Conservation (phyloP, 2,888 invertebrate species). For the Latrodectus hesperus region DNA sequence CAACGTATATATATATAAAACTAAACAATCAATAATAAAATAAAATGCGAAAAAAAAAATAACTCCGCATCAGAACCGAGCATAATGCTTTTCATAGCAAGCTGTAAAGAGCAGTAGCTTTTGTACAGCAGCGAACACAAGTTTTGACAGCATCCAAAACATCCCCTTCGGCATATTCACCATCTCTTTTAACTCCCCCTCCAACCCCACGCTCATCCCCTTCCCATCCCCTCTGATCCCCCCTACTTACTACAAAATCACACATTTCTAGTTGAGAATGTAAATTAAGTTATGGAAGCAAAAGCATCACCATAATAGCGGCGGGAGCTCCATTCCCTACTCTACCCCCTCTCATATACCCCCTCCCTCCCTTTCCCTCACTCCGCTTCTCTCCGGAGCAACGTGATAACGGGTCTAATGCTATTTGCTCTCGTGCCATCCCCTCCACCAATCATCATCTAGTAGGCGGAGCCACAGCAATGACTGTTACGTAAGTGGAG, state of each 20-base stretch:
- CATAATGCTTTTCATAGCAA: conserved; percentile 38
- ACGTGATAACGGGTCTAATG: conserved; percentile 69
- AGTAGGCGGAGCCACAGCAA: conserved; percentile 46
- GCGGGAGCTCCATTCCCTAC: conserved; percentile 23
- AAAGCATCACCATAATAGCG: conserved; percentile 67
- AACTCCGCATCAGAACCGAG: conserved; percentile 34
- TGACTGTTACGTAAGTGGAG: conserved; percentile 66
- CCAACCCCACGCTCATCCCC: not conserved
- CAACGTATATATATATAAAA: conserved; percentile 46
- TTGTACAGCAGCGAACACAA: conserved; percentile 59
- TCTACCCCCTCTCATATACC: not conserved
- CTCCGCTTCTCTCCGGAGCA: conserved; percentile 18
- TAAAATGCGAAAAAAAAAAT: conserved; percentile 27
- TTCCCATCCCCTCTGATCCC: conserved; percentile 18
- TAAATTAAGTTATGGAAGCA: conserved; percentile 69
- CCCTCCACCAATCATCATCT: conserved; percentile 65
- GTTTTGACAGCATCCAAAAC: conserved; percentile 66
- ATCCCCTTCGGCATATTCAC: conserved; percentile 49
- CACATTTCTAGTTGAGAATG: conserved; percentile 65
- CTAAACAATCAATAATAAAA: conserved; percentile 39
- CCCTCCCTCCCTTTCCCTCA: not conserved
- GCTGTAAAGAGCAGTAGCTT: conserved; percentile 50
- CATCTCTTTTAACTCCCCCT: conserved; percentile 53
- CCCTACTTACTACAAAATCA: conserved; percentile 63
- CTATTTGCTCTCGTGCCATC: conserved; percentile 68